phyloP scores from a whole-genome alignment of 1,140 invertebrate genomes.

The Zaprionus ornatus region DNA sequence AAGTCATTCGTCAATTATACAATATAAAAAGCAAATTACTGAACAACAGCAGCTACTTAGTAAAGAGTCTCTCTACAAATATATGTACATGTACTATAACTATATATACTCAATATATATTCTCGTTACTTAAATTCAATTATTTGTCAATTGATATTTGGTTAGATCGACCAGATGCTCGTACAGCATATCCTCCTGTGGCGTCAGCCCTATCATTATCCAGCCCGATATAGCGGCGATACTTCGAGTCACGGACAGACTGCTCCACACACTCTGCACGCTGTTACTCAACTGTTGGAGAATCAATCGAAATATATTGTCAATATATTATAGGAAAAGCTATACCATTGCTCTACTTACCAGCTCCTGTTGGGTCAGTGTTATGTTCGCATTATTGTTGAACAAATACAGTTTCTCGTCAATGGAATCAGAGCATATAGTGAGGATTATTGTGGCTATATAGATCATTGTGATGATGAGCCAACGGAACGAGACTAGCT shows the following conservation, averaged over 20 bases:
- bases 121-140: constrained; percentile 71
- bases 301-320: background rate
- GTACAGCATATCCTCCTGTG: constrained; percentile 80
- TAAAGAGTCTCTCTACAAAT: constrained; percentile 57
- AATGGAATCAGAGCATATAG: constrained; percentile 81
- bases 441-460: constrained; percentile 83
- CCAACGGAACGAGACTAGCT: constrained; percentile 83
- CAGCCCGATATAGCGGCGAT: constrained; percentile 82
- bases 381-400: constrained; percentile 76
- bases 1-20: constrained; percentile 55
- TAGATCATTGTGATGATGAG: constrained; percentile 84
- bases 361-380: constrained; percentile 78
- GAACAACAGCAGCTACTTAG: constrained; percentile 67
- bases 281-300: constrained; percentile 65
- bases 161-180: constrained; percentile 80
- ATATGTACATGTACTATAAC: constrained; percentile 22
- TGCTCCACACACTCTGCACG: constrained; percentile 80
- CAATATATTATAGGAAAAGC: background rate
- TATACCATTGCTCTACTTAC: constrained; percentile 37
- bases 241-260: constrained; percentile 79
- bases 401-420: constrained; percentile 78
- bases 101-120: constrained; percentile 33
- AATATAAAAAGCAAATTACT: constrained; percentile 79
- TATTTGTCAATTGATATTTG: constrained; percentile 84
- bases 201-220: constrained; percentile 82